Percentiles rank a stretch among this genome's conserved stretches.
Evolutionary conservation across 2,113 vertebrate genomes (phyloP).

Genomic region (Sturnus vulgaris): DNA sequence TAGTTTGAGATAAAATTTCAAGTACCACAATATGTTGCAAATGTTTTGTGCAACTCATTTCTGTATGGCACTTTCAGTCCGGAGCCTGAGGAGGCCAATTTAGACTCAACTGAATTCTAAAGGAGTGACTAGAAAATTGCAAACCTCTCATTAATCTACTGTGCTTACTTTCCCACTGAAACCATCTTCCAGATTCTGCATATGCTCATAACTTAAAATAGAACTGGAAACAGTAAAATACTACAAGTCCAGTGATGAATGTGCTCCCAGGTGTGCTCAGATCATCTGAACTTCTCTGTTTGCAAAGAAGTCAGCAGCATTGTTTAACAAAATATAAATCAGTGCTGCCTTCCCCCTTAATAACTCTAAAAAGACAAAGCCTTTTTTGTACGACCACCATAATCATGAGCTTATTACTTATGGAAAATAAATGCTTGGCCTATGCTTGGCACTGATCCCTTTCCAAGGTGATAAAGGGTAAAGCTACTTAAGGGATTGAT

Average conservation of each 20-base stretch:
- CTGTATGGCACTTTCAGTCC: background rate
- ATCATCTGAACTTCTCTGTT: constrained; percentile 36
- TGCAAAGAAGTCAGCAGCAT: constrained; percentile 19
- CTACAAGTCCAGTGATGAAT: background rate
- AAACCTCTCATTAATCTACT: constrained; percentile 37
- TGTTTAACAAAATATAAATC: constrained; percentile 12
- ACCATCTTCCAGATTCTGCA: constrained; percentile 8
- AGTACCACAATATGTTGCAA: background rate
- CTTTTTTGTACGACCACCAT: background rate
- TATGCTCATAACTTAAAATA: constrained; percentile 23
- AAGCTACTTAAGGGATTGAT: constrained; percentile 45
- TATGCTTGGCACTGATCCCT: background rate
- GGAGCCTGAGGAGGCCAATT: constrained; percentile 14
- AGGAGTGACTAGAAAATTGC: constrained; percentile 9
- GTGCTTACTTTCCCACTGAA: constrained; percentile 26
- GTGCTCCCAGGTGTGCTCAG: background rate
- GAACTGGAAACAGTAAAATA: background rate
- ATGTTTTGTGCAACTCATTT: background rate
- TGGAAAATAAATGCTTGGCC: constrained; percentile 18
- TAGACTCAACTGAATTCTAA: constrained; percentile 13
- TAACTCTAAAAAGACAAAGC: constrained; percentile 29
- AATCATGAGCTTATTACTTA: constrained; percentile 35
- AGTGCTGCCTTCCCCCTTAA: background rate
- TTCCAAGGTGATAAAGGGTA: constrained; percentile 48
- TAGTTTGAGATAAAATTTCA: background rate